Conservation (phyloP, 2,888 invertebrate species). For the Rutpela maculata region DNA sequence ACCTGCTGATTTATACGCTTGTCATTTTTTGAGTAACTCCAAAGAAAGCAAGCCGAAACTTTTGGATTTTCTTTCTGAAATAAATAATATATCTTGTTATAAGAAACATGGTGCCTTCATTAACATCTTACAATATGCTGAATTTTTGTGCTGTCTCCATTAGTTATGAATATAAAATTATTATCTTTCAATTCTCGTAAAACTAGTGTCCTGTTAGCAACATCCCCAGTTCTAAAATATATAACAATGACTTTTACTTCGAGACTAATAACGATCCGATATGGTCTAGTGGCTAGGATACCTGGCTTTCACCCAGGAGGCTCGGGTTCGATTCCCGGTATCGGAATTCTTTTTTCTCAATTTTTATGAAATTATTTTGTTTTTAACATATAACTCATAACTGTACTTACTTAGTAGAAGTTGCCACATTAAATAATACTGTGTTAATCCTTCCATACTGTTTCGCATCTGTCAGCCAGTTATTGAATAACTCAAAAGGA, state of each 20-base stretch:
- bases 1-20: constrained; percentile 64
- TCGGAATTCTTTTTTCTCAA: constrained; percentile 69
- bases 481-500: constrained; percentile 73
- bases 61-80: constrained; percentile 71
- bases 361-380: neutral
- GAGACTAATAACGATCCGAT: constrained; percentile 68
- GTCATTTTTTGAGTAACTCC: constrained; percentile 68
- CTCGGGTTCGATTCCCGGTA: constrained; percentile 80
- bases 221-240: constrained; percentile 69
- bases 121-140: constrained; percentile 72
- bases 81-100: constrained; percentile 13
- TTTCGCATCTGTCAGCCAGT: constrained; percentile 72
- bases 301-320: constrained; percentile 80
- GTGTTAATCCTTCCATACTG: constrained; percentile 54
- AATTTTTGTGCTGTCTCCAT: constrained; percentile 72
- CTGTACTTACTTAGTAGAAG: constrained; percentile 71
- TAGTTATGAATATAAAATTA: constrained; percentile 75
- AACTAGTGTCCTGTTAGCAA: constrained; percentile 66
- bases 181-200: constrained; percentile 72
- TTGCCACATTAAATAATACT: constrained; percentile 70
- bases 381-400: neutral
- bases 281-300: constrained; percentile 80
- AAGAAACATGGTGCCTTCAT: neutral
- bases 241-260: neutral
- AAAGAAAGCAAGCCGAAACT: constrained; percentile 73